Evolutionary conservation across 2,797 vertebrate genomes (phyloP).

Genomic region (Danio jaintianensis): DNA sequence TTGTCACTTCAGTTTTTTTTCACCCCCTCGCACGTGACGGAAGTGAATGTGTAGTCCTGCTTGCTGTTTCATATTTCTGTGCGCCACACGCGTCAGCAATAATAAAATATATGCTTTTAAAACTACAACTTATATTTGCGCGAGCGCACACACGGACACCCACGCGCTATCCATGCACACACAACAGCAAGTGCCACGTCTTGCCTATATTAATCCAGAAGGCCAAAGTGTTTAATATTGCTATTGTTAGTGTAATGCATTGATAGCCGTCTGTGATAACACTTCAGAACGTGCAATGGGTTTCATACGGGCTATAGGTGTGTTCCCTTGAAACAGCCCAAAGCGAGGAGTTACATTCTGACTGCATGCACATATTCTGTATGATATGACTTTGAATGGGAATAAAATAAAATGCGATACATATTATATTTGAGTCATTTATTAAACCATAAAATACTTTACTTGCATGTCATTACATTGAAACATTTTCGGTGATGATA

Average conservation of each 20-base stretch:
- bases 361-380: conserved; percentile 61
- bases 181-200: conserved; percentile 24
- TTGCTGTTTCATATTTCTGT: conserved; percentile 41
- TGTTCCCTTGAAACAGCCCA: conserved; percentile 58
- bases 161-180: conserved; percentile 14
- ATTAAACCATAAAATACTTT: conserved; percentile 41
- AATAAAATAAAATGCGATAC: conserved; percentile 52
- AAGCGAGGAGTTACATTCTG: conserved; percentile 58
- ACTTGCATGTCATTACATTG: conserved; percentile 1
- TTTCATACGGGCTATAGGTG: conserved; percentile 55
- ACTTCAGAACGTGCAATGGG: conserved; percentile 46
- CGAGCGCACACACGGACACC: conserved; percentile 16
- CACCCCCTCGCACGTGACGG: conserved; percentile 37
- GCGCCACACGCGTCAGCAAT: conserved; percentile 12
- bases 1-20: conserved; percentile 23
- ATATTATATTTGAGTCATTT: conserved; percentile 38
- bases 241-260: conserved; percentile 50
- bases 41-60: conserved; percentile 46
- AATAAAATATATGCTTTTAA: conserved; percentile 19
- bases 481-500: background rate
- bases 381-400: conserved; percentile 51
- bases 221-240: conserved; percentile 48
- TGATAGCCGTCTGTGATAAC: conserved; percentile 44
- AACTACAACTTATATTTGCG: background rate
- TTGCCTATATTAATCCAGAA: conserved; percentile 16